These are phyloP conservation scores for Agonopterix arenella DNA, from an alignment of 2,888 invertebrate species.

Conservation along the genomic window DNA sequence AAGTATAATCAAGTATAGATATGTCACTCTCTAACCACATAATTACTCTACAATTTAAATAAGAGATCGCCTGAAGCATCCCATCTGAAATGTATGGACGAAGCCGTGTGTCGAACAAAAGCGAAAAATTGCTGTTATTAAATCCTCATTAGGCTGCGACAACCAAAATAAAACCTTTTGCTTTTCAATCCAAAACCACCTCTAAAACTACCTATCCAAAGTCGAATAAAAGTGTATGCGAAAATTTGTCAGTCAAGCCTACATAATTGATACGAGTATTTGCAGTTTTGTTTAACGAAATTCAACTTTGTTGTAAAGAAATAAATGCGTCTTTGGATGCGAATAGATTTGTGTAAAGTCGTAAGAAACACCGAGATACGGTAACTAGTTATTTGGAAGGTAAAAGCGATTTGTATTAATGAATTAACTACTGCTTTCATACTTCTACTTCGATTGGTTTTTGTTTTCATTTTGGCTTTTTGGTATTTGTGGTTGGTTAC, in stretches of 20 bases:
- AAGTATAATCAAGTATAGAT: too few species aligned
- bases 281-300: slow-evolving; percentile 6
- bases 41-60: slow-evolving; percentile 36
- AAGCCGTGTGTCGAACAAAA: slow-evolving; percentile 36
- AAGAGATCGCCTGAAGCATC: slow-evolving; percentile 52
- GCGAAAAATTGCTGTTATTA: slow-evolving; percentile 55
- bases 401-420: slow-evolving; percentile 38
- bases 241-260: slow-evolving; percentile 9
- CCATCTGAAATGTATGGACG: slow-evolving; percentile 45
- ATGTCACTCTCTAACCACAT: not conserved
- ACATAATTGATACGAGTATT: slow-evolving; percentile 22
- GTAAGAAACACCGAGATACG: slow-evolving; percentile 1
- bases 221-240: slow-evolving; percentile 8
- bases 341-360: slow-evolving; percentile 6
- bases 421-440: slow-evolving; percentile 38
- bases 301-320: not conserved
- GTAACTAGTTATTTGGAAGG: slow-evolving; percentile 29
- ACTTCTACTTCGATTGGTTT: slow-evolving; percentile 14
- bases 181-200: slow-evolving; percentile 10
- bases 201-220: slow-evolving; percentile 8
- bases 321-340: slow-evolving; percentile 5
- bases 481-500: not conserved
- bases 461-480: slow-evolving; percentile 2
- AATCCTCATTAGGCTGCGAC: slow-evolving; percentile 59
- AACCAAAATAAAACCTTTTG: slow-evolving; percentile 21